Evolutionary conservation across 30 jellyfish, hydroid and myxozoan species (phyloP), one percentile per base, ranked within the genome.

Genomic region (Hydractinia symbiolongicarpus): DNA sequence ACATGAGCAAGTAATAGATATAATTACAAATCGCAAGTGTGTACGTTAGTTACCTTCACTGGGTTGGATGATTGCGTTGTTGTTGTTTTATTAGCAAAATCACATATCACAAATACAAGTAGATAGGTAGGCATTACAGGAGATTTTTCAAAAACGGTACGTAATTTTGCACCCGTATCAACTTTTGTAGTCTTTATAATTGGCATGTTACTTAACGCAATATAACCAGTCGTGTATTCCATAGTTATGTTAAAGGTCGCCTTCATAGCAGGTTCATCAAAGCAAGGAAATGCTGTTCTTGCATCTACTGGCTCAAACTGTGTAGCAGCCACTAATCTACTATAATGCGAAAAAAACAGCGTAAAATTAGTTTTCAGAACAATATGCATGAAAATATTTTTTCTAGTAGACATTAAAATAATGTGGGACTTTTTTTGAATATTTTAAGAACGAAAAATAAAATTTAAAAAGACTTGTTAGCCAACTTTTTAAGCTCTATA

Each of bases 241-340:
- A 92, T 9, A 9, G 96, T 51, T 7, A 87, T 82, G 30, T 64
- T 83, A 85, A 92, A 92, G 2, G 83, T 83, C 6, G 98, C 95
- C 67, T 92, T 92, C 88, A 92, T 53, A 50, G 96, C 91, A 16
- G 98, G 98, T 83, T 92, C 98, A 61, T 92, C 98, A 69, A 92
- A 92, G 57, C 96, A 92, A 4, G 98, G 98, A 52, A 86, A 92
- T 6, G 93, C 98, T 44, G 93, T 76, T 50, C 98, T 95, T 5
- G 96, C 94, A 66, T 86, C 96, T 8, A 95, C 87, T 50, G 98
- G 96, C 84, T 87, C 95, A 61, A 92, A 92, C 88, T 92, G 96
- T 11, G 98, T 87, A 50, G 98, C 92, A 17, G 98, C 98, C 19
- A 87, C 90, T 61, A 79, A 15, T 5, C 88, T 61, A 21, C 79